These are phyloP conservation scores for Antitype chi DNA, from an alignment of 2,888 invertebrate genomes.

Conservation along the genomic window DNA sequence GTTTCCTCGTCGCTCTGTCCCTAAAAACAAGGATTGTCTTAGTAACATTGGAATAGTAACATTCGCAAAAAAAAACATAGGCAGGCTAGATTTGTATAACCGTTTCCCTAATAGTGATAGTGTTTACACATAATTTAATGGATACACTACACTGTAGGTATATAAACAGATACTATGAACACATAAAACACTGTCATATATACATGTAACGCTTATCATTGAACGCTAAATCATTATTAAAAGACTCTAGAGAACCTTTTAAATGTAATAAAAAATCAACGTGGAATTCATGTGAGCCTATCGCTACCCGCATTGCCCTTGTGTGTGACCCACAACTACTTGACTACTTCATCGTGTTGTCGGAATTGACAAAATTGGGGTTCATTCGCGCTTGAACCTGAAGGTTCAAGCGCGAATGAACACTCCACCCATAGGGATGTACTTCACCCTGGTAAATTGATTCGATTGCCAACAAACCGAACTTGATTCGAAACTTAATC, in stretches of 20 bases:
- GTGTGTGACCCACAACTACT: not conserved
- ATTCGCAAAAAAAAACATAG: not conserved
- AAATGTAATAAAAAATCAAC: slow-evolving; percentile 4
- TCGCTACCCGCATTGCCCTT: slow-evolving; percentile 2
- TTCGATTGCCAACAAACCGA: slow-evolving; percentile 25
- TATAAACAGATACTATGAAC: not conserved
- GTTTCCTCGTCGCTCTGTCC: not conserved
- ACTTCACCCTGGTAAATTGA: slow-evolving; percentile 20
- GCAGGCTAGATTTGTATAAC: not conserved
- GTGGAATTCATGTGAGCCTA: not conserved
- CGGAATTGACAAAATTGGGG: not conserved
- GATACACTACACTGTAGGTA: not conserved
- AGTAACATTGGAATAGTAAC: not conserved
- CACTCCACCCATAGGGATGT: slow-evolving; percentile 7
- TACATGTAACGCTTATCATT: not conserved
- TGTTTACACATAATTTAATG: too few species aligned
- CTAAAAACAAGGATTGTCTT: not conserved
- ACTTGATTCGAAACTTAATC: slow-evolving; percentile 20
- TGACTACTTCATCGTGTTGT: slow-evolving; percentile 10
- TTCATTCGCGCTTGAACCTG: slow-evolving; percentile 7
- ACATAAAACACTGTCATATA: not conserved
- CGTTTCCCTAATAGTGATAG: too few species aligned
- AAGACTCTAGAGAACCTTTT: not conserved
- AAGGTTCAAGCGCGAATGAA: too few species aligned
- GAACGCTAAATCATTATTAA: not conserved